phyloP scores from a whole-genome alignment of 2,888 invertebrate genomes.

The Campoletis raptor region DNA sequence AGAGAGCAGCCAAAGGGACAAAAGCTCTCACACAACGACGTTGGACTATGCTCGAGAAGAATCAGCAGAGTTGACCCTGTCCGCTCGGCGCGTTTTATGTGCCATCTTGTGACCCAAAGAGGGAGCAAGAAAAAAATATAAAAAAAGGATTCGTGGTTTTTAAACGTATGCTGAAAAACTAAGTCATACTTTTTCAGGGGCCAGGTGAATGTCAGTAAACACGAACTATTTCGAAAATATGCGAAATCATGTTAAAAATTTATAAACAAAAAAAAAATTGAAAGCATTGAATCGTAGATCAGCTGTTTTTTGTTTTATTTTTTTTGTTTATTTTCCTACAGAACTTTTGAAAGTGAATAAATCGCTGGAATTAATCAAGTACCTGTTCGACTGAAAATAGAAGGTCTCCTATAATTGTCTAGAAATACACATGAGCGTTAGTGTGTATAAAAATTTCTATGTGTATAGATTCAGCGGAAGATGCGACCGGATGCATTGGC shows the following conservation, averaged over 20 bases:
- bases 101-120: constrained; percentile 35
- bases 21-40: constrained; percentile 21
- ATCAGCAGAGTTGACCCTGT: constrained; percentile 49
- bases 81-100: constrained; percentile 46
- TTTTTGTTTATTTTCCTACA: no score
- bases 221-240: neutral
- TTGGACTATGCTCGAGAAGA: constrained; percentile 31
- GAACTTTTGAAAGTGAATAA: neutral
- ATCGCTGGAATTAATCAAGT: neutral
- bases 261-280: neutral
- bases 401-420: neutral
- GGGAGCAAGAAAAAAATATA: neutral
- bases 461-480: constrained; percentile 59
- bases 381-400: neutral
- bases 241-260: neutral
- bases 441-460: constrained; percentile 20
- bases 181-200: neutral
- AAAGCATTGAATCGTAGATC: no score
- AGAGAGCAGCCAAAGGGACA: constrained; percentile 9
- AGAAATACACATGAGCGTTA: neutral
- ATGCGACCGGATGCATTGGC: constrained; percentile 68
- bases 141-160: constrained; percentile 44
- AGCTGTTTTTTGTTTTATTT: no score
- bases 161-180: constrained; percentile 27
- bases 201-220: neutral